phyloP scores from a whole-genome alignment of 1,140 invertebrate genomes.

The Cotesia vestalis region DNA sequence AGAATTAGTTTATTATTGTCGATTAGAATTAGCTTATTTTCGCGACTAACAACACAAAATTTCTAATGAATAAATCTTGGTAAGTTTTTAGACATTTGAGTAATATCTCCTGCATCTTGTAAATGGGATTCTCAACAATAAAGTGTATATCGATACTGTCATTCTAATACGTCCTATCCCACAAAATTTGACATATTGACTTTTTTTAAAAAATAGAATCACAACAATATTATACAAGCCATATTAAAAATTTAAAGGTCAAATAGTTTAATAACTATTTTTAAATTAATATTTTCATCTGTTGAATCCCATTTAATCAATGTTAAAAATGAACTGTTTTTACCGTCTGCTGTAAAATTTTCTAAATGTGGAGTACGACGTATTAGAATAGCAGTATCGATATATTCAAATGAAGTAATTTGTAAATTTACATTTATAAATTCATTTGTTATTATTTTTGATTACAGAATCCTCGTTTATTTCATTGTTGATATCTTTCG shows the following conservation, averaged over 20 bases:
- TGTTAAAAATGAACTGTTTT: no score
- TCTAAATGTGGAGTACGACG: no score
- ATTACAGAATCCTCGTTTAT: not conserved
- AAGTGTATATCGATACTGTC: not conserved
- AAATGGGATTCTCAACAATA: conserved; percentile 9
- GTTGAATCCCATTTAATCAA: no score
- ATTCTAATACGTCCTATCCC: no score
- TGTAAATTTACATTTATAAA: not conserved
- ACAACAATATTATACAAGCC: no score
- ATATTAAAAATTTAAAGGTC: no score
- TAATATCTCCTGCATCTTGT: conserved; percentile 38
- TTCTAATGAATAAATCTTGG: conserved; percentile 49
- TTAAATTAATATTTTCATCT: no score
- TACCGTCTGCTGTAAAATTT: no score
- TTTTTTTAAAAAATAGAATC: no score
- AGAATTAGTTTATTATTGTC: not conserved
- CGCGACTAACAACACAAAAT: conserved; percentile 53
- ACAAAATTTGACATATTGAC: no score
- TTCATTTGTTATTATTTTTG: not conserved
- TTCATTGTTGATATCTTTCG: conserved; percentile 19
- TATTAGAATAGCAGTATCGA: no score
- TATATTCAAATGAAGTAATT: conserved; percentile 2
- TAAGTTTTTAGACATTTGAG: conserved; percentile 55
- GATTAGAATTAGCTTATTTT: conserved; percentile 53
- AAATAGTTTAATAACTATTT: no score